Base-by-base conservation (phyloP, 2,888 invertebrate species). In the Rotaria macrura region DNA sequence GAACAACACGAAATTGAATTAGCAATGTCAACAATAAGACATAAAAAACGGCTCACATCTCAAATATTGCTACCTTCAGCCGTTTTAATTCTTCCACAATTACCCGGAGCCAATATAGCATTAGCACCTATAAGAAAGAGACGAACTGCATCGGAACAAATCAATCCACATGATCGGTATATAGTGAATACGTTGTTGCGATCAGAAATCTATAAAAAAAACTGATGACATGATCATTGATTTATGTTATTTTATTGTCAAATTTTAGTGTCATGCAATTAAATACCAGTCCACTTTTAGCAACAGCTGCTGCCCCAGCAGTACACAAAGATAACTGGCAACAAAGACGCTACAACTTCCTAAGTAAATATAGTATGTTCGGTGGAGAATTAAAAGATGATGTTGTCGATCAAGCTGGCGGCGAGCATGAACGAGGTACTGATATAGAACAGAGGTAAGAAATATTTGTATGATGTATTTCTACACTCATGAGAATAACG, bases 371-470 rank as follows among this genome's bases (percentile, higher is more conserved):
- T 84, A 43, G 40, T 25, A 83, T 86, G 25, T 74, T 86, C 29
- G 84, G 86, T 84, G 86, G 84, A 20, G 74, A 85, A 47, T 43
- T 86, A 14, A 86, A 86, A 85, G 47, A 84, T 23, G 74, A 83
- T 20, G 55, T 72, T 57, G 34, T 79, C 4, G 57, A 83, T 84
- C 57, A 86, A 43, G 47, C 47, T 20, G 65, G 65, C 38, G 84
- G 74, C 17, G 34, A n/a, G n/a, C n/a, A 84, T 47, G 84, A 86
- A 74, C 52, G 55, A 43, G 86, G 43, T n/a, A 43, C 43, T n/a
- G 79, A 79, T 43, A 43, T 79, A 43, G 79, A 79, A n/a, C 79
- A 79, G 14, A 40, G 25, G 79, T 79, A 79, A 23, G 43, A 43
- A 12, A 43, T 12, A 29, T 57, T 29, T 12, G n/a, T 55, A 55